These are phyloP conservation scores for Distichodus sexfasciatus DNA, from an alignment of 2,797 vertebrate species.

Conservation along the genomic window DNA sequence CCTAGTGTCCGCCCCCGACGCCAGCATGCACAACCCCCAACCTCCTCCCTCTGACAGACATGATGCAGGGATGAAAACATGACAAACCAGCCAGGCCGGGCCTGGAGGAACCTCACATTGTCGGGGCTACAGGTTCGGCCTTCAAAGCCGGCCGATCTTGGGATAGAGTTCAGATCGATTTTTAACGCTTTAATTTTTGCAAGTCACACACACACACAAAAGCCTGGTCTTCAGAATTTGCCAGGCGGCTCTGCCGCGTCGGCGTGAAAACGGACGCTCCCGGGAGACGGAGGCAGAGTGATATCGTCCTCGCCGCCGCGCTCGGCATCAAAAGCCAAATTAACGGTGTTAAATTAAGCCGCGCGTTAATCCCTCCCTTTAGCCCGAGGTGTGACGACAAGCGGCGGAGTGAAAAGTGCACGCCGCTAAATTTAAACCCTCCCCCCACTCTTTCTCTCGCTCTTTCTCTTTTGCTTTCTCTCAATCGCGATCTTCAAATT, in stretches of 20 bases:
- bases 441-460: neutral
- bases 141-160: neutral
- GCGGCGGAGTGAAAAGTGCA: neutral
- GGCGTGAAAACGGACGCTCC: no score
- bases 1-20: no score
- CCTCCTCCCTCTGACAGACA: conserved; percentile 15
- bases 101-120: conserved; percentile 16
- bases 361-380: conserved; percentile 14
- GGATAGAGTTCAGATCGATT: neutral
- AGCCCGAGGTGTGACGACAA: conserved; percentile 14
- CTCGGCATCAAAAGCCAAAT: conserved; percentile 11
- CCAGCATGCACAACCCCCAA: conserved; percentile 3
- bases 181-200: no score
- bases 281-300: neutral
- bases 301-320: neutral
- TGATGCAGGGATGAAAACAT: conserved; percentile 28
- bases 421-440: neutral
- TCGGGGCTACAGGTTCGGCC: conserved; percentile 17
- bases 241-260: no score
- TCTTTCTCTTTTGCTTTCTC: neutral
- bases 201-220: neutral
- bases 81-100: conserved; percentile 35
- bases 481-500: neutral
- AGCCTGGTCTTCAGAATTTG: no score
- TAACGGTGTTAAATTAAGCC: conserved; percentile 18